Percentiles rank a stretch among this genome's conserved stretches.
These are phyloP conservation scores for Eclectus roratus DNA, from an alignment of 2,113 vertebrate genomes.

Conservation along the genomic window DNA sequence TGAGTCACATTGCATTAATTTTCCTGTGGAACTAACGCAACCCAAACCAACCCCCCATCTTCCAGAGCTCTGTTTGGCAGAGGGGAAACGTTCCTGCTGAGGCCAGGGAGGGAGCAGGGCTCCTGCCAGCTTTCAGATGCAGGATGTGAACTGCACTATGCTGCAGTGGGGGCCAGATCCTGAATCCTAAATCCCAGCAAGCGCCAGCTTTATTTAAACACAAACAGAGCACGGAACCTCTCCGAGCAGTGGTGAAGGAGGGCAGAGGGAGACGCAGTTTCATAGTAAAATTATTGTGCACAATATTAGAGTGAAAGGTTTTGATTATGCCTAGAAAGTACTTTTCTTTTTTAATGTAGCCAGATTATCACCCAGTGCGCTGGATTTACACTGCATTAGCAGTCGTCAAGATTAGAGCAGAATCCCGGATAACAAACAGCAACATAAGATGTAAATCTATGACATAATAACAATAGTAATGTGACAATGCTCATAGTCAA, in stretches of 20 bases:
- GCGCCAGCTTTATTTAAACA: rapidly evolving
- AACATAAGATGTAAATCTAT: constrained; percentile 55
- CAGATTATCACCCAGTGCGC: constrained; percentile 39
- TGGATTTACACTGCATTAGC: constrained; percentile 64
- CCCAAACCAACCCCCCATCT: neutral
- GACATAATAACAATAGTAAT: constrained; percentile 51
- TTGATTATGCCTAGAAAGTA: constrained; percentile 52
- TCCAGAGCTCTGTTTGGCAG: neutral
- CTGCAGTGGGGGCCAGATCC: rapidly evolving
- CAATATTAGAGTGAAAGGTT: constrained; percentile 48
- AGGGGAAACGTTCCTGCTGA: neutral
- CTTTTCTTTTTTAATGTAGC: constrained; percentile 18
- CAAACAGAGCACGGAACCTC: neutral
- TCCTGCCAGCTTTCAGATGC: neutral
- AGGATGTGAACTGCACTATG: rapidly evolving
- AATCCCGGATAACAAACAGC: constrained; percentile 60
- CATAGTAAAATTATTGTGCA: neutral
- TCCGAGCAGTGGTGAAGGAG: neutral
- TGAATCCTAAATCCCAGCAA: neutral
- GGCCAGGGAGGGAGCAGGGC: neutral
- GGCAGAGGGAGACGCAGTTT: neutral
- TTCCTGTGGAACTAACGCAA: neutral
- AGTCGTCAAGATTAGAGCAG: constrained; percentile 57
- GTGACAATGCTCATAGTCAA: neutral
- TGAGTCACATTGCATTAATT: neutral